A percentile compares a stretch with the other conserved stretches of the same genome.
phyloP scores from a whole-genome alignment of 1,140 invertebrate genomes.

The Sycobia sp. region DNA sequence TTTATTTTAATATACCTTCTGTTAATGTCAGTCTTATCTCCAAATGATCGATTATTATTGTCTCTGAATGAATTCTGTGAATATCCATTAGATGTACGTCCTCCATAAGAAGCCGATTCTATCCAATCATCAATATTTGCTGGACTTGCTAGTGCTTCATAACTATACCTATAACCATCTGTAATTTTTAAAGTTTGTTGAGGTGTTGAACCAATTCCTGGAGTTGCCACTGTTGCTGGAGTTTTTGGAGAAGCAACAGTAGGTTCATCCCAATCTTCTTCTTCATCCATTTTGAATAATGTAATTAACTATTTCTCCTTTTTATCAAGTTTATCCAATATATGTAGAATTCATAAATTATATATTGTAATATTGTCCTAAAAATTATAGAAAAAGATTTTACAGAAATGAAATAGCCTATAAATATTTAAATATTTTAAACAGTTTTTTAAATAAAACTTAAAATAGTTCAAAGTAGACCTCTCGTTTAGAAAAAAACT shows the following conservation, averaged over 20 bases:
- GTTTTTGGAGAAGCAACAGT: neutral
- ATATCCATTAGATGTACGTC: constrained; percentile 17
- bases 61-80: constrained; percentile 18
- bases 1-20: constrained; percentile 9
- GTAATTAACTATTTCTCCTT: no score
- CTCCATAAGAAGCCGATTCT: constrained; percentile 22
- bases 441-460: no score
- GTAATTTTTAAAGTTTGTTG: constrained; percentile 28
- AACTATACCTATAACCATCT: constrained; percentile 33
- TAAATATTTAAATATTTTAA: no score
- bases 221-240: neutral
- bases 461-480: no score
- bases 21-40: neutral
- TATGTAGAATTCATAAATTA: no score
- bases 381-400: no score
- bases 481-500: no score
- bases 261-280: constrained; percentile 30
- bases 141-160: constrained; percentile 30
- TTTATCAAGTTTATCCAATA: no score
- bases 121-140: constrained; percentile 34
- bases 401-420: no score
- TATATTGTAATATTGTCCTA: neutral
- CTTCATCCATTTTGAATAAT: constrained; percentile 25
- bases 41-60: constrained; percentile 7
- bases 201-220: neutral